Evolutionary conservation across 2,797 vertebrate species (phyloP).

Genomic region (Epinephelus awoara): DNA sequence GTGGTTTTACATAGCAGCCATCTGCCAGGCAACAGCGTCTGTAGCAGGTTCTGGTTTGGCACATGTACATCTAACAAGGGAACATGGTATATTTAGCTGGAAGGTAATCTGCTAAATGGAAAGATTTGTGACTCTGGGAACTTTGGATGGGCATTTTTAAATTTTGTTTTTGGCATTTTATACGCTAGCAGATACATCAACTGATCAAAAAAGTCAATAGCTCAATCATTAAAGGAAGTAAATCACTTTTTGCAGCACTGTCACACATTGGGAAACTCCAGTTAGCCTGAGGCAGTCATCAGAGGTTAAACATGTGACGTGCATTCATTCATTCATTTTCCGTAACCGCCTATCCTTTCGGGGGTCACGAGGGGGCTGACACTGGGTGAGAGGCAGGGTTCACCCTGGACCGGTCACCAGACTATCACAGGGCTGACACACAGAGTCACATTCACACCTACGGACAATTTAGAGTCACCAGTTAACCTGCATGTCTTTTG

Average conservation of each 20-base stretch:
- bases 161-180: too few species aligned
- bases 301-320: not conserved
- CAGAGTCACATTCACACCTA: too few species aligned
- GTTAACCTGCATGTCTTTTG: too few species aligned
- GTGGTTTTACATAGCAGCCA: constrained; percentile 7
- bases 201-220: not conserved
- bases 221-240: not conserved
- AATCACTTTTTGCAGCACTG: not conserved
- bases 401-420: too few species aligned
- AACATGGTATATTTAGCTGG: not conserved
- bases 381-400: too few species aligned
- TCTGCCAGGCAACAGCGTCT: constrained; percentile 6
- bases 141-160: not conserved
- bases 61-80: not conserved
- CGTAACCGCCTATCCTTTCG: too few species aligned
- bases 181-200: not conserved
- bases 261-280: not conserved
- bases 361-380: too few species aligned
- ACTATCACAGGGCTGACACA: too few species aligned
- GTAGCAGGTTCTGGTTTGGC: constrained; percentile 15
- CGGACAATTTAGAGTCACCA: too few species aligned
- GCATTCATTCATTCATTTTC: not conserved
- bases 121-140: not conserved
- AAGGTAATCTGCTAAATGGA: not conserved
- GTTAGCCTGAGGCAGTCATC: not conserved